Percentiles rank a stretch among this genome's conserved stretches.
These are phyloP conservation scores for Thamnophis sirtalis DNA, from an alignment of 2,113 vertebrate species.

Conservation along the genomic window DNA sequence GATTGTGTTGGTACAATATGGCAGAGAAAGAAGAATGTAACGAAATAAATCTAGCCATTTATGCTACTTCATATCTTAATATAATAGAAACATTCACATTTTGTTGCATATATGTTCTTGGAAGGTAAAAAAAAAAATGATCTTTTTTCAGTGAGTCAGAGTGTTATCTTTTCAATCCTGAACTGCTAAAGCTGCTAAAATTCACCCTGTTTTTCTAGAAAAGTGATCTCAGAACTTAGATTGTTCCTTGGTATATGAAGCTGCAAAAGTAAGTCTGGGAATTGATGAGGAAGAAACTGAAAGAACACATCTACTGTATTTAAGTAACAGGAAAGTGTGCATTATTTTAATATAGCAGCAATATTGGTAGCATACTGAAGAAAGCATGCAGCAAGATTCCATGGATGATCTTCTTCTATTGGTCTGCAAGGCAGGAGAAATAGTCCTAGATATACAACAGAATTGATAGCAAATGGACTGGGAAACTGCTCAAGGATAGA, in stretches of 20 bases:
- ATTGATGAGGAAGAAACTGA: slow-evolving; percentile 2
- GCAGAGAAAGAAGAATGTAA: not conserved
- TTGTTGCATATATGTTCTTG: not conserved
- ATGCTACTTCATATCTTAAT: not conserved
- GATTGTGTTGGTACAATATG: not conserved
- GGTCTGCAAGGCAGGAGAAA: not conserved
- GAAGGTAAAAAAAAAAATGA: not conserved
- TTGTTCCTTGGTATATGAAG: not conserved
- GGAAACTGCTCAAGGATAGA: not conserved
- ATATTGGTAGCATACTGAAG: not conserved
- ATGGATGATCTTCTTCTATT: not conserved
- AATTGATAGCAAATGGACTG: not conserved
- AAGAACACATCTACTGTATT: not conserved
- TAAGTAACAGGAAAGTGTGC: not conserved
- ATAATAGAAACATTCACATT: not conserved
- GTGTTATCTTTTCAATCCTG: not conserved
- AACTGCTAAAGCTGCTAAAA: not conserved
- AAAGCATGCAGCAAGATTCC: not conserved
- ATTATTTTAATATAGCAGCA: not conserved
- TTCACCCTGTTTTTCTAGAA: not conserved
- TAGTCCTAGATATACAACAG: fast-evolving
- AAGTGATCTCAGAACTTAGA: not conserved
- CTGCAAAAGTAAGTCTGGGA: not conserved
- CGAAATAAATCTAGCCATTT: not conserved
- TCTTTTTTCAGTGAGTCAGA: not conserved